These are phyloP conservation scores for Intellagama lesueurii DNA, from an alignment of 2,797 vertebrate species.

Conservation along the genomic window DNA sequence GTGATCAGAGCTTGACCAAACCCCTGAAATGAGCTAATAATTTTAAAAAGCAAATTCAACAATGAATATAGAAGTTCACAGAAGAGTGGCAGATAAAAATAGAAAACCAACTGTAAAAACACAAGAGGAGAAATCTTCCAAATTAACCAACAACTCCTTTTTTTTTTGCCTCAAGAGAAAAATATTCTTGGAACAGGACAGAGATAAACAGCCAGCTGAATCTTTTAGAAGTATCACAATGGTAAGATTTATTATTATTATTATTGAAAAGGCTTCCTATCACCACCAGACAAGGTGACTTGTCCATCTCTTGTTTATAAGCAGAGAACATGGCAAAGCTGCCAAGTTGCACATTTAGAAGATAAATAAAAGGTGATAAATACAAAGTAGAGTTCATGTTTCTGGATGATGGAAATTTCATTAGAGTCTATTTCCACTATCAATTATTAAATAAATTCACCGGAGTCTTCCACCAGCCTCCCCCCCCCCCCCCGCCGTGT, in stretches of 20 bases:
- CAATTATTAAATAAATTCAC: constrained; percentile 91
- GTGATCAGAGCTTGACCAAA: not conserved
- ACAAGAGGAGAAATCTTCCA: not conserved
- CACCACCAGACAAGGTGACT: constrained; percentile 17
- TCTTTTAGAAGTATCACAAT: not conserved
- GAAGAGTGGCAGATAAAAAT: not conserved
- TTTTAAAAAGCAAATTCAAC: not conserved
- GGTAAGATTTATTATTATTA: not conserved
- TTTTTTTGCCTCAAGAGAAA: not conserved
- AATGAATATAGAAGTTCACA: not conserved
- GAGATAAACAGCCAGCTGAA: not conserved
- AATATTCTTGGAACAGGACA: not conserved
- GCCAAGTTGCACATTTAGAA: constrained; percentile 59
- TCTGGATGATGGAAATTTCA: constrained; percentile 93
- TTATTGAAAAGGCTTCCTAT: not conserved
- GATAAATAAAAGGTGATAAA: constrained; percentile 66
- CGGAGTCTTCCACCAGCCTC: constrained; percentile 71
- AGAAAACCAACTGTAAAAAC: not conserved
- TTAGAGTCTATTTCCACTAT: constrained; percentile 92
- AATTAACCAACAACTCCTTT: not conserved
- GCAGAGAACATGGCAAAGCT: constrained; percentile 62
- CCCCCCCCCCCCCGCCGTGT: constrained; percentile 65
- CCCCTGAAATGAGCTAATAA: not conserved
- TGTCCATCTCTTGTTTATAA: constrained; percentile 32
- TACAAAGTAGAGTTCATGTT: constrained; percentile 81